Base-by-base conservation (phyloP, 2,113 vertebrate genomes). In the Sylvia atricapilla region DNA sequence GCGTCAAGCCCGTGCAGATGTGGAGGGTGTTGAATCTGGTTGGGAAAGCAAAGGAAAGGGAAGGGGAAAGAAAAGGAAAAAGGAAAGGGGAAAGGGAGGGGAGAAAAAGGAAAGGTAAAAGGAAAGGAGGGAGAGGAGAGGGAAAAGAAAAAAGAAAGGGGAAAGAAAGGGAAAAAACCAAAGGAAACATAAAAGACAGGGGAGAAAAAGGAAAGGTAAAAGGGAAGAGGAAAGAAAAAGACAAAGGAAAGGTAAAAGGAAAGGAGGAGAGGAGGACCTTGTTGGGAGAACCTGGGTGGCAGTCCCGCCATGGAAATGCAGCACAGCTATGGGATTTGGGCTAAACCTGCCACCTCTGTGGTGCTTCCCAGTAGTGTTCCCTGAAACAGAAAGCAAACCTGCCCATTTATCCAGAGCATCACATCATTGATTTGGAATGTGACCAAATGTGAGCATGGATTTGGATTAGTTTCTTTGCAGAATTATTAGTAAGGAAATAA, bases 341-440 rank as follows among this genome's bases (percentile, higher is more conserved):
- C 27, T 86, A 1, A 72, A 33, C 35, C 79, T 92, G 64, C 76
- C 4, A 1, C 52, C 53, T 76, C 58, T 89, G 47, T 35, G 60
- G 11, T 75, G 27, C 44, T 44, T 75, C 44, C 86, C 63, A 59
- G 11, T 10, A 47, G 9, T 66, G 62, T 76, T 89, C 87, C 33
- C 69, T 95, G 70, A 6, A 76, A 28, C 2, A 43, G 30, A 63
- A 84, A 67, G 19, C 44, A 93, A 63, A 81, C 19, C 23, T 49
- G 19, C 28, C 43, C 0, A 0, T 50, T 86, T 55, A 30, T 3
- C 46, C 49, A 39, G 41, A 43, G 81, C 10, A 2, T 46, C n/a
- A 13, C 46, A 18, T 76, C 28, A 4, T 33, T 79, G 15, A 39
- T 63, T 27, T 62, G 62, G 44, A 56, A 53, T 49, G 50, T 53